Percentiles rank a stretch among this genome's conserved stretches.
Conservation (phyloP, 2,797 vertebrate species). For the Sebastes matsubarae region DNA sequence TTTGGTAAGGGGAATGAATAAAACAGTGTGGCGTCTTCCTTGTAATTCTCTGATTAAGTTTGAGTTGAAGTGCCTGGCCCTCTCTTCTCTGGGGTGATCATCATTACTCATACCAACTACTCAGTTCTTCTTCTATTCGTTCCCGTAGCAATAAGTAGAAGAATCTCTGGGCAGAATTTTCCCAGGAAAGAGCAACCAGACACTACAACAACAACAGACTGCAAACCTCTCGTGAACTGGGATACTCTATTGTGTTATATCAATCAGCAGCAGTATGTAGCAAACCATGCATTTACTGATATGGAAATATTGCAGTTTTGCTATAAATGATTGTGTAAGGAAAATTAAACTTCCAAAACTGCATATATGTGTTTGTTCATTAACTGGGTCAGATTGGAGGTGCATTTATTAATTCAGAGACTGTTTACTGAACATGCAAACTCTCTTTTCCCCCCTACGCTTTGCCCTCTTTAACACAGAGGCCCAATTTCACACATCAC, state of each 20-base stretch:
- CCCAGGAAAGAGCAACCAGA: slow-evolving; percentile 16
- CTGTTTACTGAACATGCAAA: slow-evolving; percentile 18
- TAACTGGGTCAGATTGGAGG: slow-evolving; percentile 7
- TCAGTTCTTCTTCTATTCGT: neutral
- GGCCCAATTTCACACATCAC: neutral
- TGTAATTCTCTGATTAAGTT: neutral
- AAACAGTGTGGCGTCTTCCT: neutral
- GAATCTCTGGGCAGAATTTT: slow-evolving; percentile 13
- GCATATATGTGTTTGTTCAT: neutral
- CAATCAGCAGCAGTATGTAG: neutral
- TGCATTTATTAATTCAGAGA: slow-evolving; percentile 9
- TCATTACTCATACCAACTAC: neutral
- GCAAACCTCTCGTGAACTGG: slow-evolving; percentile 2
- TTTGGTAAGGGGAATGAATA: neutral
- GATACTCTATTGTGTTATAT: slow-evolving; percentile 11
- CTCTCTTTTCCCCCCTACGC: fast-evolving
- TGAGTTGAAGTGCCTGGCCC: neutral
- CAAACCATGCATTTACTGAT: slow-evolving; percentile 22
- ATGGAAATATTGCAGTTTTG: slow-evolving; percentile 10
- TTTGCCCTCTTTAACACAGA: neutral
- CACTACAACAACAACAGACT: slow-evolving; percentile 4
- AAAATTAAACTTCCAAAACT: slow-evolving; percentile 5
- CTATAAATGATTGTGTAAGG: slow-evolving; percentile 12
- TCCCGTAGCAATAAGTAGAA: neutral
- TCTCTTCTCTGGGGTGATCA: neutral